Evolutionary conservation across 2,113 vertebrate species (phyloP).

Genomic region (Perca flavescens): DNA sequence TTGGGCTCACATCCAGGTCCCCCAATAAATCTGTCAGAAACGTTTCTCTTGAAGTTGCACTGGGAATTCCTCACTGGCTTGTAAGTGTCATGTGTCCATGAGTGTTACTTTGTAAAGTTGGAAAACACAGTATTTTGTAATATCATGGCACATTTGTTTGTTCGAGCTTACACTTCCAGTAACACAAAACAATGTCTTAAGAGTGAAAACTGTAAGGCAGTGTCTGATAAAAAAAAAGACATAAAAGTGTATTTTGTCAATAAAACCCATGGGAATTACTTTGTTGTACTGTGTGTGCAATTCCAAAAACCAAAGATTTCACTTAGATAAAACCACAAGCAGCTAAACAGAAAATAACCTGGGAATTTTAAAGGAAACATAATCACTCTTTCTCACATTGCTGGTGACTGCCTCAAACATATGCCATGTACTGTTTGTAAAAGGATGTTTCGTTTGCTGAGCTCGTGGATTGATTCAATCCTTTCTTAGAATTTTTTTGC

Average conservation of each 20-base stretch:
- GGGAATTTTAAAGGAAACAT: not conserved
- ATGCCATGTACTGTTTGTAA: not conserved
- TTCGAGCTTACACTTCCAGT: not conserved
- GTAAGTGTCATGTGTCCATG: conserved; percentile 46
- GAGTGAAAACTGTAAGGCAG: conserved; percentile 11
- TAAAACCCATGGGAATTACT: conserved; percentile 15
- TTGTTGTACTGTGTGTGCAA: not conserved
- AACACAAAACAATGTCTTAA: conserved; percentile 20
- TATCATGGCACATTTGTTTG: conserved; percentile 39
- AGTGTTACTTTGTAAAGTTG: conserved; percentile 39
- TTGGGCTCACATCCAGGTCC: conserved; percentile 49
- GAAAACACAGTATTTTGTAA: conserved; percentile 47
- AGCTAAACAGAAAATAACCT: not conserved
- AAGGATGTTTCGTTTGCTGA: conserved; percentile 20
- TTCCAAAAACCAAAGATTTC: not conserved
- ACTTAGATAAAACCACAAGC: not conserved
- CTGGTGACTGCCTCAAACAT: conserved; percentile 20
- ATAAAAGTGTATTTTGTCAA: conserved; percentile 12
- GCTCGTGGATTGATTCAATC: conserved; percentile 36
- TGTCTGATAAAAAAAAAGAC: not conserved
- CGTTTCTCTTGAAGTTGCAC: conserved; percentile 57
- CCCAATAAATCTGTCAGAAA: conserved; percentile 70
- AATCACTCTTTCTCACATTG: conserved; percentile 17
- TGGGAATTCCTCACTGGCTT: conserved; percentile 53
- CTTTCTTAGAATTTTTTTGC: conserved; percentile 47